Base-by-base conservation (phyloP, 2,888 invertebrate species). In the Acanthococcus lagerstroemiae region DNA sequence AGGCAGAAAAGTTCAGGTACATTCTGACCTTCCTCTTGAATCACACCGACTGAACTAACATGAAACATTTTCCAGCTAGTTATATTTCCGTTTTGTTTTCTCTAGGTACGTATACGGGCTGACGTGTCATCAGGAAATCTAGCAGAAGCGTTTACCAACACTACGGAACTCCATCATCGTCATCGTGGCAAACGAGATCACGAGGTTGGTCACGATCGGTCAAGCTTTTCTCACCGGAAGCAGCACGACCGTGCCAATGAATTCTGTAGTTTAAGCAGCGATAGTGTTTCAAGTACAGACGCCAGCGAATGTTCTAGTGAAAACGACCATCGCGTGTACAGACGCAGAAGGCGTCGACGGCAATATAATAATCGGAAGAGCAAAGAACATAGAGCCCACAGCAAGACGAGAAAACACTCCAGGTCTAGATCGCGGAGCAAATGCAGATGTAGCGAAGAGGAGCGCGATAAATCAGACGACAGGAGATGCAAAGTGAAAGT, bases 61-160 rank as follows among this genome's bases (percentile, higher is more conserved):
- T 15, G 12, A 37, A 37, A n/a, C n/a, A n/a, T n/a, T n/a, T n/a
- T n/a, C n/a, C n/a, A n/a, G n/a, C n/a, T n/a, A n/a, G n/a, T n/a
- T n/a, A n/a, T n/a, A n/a, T n/a, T n/a, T n/a, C n/a, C 25, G 27
- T 55, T 15, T 3, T 24, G 48, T 26, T 61, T n/a, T 46, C 24
- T 44, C 19, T 12, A 69, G 68, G 68, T 69, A 6, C 66, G 67
- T 30, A 69, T 69, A 19, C 55, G 66, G 17, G 68, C 68, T 5
- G 57, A 69, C 54, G 57, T 69, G 21, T 21, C 65, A 22, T 66
- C 68, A 15, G 65, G 66, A 55, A 69, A 67, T 2, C 27, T 67
- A n/a, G 52, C 55, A 22, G 65, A 60, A 12, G 9, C 65, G 22
- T 22, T 21, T 9, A 12, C 52, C 7, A 22, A 52, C 24, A 19